Evolutionary conservation across 1,140 invertebrate genomes (phyloP), one percentile per base, ranked within the genome.

Genomic region (Chymomyza costata): DNA sequence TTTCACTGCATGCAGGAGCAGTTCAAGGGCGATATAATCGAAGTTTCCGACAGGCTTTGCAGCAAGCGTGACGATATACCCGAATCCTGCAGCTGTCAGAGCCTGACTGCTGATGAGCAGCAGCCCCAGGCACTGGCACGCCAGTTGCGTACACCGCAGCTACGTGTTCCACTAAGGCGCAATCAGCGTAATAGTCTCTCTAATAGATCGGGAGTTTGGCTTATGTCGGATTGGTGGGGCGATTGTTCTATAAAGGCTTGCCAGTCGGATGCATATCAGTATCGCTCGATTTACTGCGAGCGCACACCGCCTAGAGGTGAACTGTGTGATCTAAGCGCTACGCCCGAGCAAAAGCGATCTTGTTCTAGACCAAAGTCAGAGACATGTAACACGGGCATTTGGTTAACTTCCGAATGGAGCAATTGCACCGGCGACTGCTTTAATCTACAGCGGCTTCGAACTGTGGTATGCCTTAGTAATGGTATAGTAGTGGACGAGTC

Each of bases 361-460:
- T 93, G 92, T 65, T 87, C 87, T 18, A 89, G 87, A 30, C 88
- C 88, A 32, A 6, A 46, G 13, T 85, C 89, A 11, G 25, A 54
- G 13, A 38, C 43, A 7, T 92, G 91, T 82, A 87, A 87, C 16
- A n/a, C 10, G 6, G 89, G 88, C 1, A 85, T 88, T 64, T 93
- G 92, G 92, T 90, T 90, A 57, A 80, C 86, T 15, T 90, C 91
- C 25, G 87, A 89, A 2, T 93, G 92, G 91, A 83, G 87, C 11
- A 80, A 89, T 73, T 88, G 88, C 73, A 70, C 82, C 55, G 84
- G 82, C 68, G 61, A 69, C 34, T 73, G 67, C 31, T 61, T 64
- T 62, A 86, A 85, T 40, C 80, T 84, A 3, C 84, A 70, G 78
- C 10, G 89, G 86, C 81, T 81, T 67, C 30, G 86, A 69, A 11